phyloP scores from a whole-genome alignment of 2,797 vertebrate genomes.

The Amblyopsis hoosieri region DNA sequence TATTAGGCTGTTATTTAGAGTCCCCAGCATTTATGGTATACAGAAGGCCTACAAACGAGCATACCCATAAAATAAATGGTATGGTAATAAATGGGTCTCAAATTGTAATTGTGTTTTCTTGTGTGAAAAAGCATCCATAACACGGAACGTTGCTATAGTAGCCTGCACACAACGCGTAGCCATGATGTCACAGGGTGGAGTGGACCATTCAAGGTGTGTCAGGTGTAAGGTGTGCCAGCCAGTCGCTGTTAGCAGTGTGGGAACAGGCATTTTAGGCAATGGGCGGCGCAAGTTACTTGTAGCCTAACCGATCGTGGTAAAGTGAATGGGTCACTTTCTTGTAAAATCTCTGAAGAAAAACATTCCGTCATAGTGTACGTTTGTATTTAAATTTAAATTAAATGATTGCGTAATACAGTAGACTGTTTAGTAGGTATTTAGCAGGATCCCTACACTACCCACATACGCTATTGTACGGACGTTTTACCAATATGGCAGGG shows the following conservation, averaged over 20 bases:
- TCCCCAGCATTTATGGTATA: no score
- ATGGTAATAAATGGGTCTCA: not conserved
- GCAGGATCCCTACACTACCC: not conserved
- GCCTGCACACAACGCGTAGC: no score
- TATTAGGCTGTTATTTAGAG: no score
- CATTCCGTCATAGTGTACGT: not conserved
- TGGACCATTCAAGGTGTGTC: constrained; percentile 61
- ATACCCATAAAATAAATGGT: no score
- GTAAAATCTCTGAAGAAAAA: not conserved
- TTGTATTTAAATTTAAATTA: not conserved
- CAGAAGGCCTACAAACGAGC: no score
- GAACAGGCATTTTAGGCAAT: not conserved
- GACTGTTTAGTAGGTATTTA: no score
- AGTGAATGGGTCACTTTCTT: not conserved
- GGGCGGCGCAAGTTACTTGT: not conserved
- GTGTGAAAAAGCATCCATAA: no score
- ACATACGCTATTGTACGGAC: no score
- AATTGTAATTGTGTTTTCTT: no score
- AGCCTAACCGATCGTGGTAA: not conserved
- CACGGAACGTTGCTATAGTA: no score
- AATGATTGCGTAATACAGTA: not conserved
- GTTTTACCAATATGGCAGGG: constrained; percentile 43
- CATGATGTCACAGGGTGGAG: constrained; percentile 24
- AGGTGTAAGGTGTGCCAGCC: constrained; percentile 12
- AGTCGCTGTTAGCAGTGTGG: not conserved